Percentiles rank a stretch among this genome's conserved stretches.
These are phyloP conservation scores for Paramormyrops hopkinsi DNA, from an alignment of 2,797 vertebrate species.

Conservation along the genomic window DNA sequence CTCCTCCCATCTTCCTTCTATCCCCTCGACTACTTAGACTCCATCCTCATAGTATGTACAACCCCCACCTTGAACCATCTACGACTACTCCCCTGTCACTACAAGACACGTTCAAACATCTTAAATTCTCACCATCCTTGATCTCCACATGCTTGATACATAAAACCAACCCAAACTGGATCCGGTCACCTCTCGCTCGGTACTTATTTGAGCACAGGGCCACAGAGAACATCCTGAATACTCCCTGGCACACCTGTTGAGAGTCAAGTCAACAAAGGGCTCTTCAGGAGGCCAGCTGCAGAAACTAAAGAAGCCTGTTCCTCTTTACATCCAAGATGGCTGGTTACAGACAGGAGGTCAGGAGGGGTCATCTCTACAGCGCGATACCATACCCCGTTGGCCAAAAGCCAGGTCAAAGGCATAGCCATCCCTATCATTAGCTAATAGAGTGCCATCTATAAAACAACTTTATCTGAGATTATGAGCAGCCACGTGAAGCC, in stretches of 20 bases:
- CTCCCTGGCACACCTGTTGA: slow-evolving; percentile 9
- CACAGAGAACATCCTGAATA: not conserved
- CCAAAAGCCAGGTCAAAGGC: not conserved
- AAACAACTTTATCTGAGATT: not conserved
- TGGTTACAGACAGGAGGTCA: not conserved
- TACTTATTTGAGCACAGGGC: not conserved
- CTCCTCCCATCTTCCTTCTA: not conserved
- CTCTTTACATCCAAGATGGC: not conserved
- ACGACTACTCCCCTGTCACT: not conserved
- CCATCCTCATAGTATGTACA: not conserved
- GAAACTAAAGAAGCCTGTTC: not conserved
- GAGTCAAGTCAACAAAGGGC: slow-evolving; percentile 1
- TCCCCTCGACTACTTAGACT: not conserved
- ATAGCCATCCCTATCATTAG: not conserved
- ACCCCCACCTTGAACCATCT: not conserved
- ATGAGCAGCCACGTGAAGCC: not conserved
- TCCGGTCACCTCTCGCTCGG: not conserved
- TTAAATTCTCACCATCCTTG: not conserved
- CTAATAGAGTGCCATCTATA: not conserved
- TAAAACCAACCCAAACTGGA: not conserved
- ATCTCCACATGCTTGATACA: not conserved
- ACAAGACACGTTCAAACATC: not conserved
- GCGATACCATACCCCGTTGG: not conserved
- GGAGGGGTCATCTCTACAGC: not conserved
- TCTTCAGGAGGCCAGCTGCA: slow-evolving; percentile 17